Base-by-base conservation (phyloP, 1,140 invertebrate genomes). In the Varroa destructor region DNA sequence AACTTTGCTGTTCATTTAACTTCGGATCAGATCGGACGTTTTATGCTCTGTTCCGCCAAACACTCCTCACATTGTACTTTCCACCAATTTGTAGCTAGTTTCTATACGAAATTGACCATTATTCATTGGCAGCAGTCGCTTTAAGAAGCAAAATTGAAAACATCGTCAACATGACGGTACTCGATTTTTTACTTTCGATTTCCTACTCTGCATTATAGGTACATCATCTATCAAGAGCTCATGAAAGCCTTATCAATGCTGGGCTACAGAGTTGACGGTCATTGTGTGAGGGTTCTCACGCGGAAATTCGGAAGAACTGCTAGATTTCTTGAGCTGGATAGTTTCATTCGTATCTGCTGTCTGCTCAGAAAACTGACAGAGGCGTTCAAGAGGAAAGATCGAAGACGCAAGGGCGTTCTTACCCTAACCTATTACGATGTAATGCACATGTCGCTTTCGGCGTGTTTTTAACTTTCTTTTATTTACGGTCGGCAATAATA, bases 321-420 rank as follows among this genome's bases (percentile, higher is more conserved):
- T 5, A 67, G 40, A 40, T 67, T 36, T 8, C 40, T 67, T 3
- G 40, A 67, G 36, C 12, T 43, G 37, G 61, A 67, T 37, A 46
- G 40, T 5, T 67, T 67, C 61, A 40, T 67, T 36, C 61, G 61
- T 14, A 67, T 67, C 14, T 67, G 61, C 61, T 67, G 61, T 46
- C 2, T 67, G 12, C 8, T 67, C 1, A 67, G 8, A 40, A 12
- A 37, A 8, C 40, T 67, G 46, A 43, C 61, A 12, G 12, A 40
- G 1, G 37, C 61, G 12, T 67, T 25, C 37, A 67, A 37, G 36
- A 2, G 10, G 12, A 67, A 67, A 40, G 61, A 67, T 67, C 1
- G 12, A 12, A 12, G 46, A 14, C 1, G 61, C 40, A n/a, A 37
- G 37, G 46, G 46, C 40, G 12, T 12, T 40, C 40, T 67, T 46